Evolutionary conservation across 2,888 invertebrate genomes (phyloP), one percentile per base, ranked within the genome.

Genomic region (Monopis laevigella): DNA sequence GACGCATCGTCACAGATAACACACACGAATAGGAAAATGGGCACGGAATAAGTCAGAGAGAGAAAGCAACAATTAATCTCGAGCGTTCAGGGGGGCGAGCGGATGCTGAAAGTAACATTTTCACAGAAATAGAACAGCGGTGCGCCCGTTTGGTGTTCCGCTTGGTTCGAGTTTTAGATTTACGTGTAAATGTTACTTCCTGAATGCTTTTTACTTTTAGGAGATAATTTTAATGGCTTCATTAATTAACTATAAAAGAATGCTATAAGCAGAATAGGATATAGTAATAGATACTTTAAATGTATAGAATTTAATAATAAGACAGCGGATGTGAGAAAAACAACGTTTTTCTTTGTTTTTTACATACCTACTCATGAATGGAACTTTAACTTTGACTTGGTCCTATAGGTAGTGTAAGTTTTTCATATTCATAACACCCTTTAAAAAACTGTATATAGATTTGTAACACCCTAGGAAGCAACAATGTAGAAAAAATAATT

Each of bases 131-230:
- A 74, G 71, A 69, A 57, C 55, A 54, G 51, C 59, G 55, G 42
- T 24, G 57, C 57, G 54, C 59, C 54, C 61, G 65, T 62, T 60
- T 57, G 51, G 53, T 50, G 51, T 51, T 51, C 12, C 18, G 24
- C 32, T 36, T 26, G 8, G 69, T 62, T 67, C 58, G 70, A 62
- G 68, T 67, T 66, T 69, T 63, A 59, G 55, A 68, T 69, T 62
- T 62, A 68, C 64, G 55, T 51, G n/a, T n/a, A n/a, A n/a, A n/a
- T n/a, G 52, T 58, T 63, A 64, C 68, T 69, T 72, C 71, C 73
- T 70, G 62, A 47, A 57, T 21, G 36, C 36, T n/a, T 11, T 21
- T 36, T 36, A 21, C 21, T 36, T n/a, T n/a, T n/a, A n/a, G n/a
- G n/a, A n/a, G n/a, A n/a, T n/a, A n/a, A 24, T 24, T 24, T 21